Conservation (phyloP, 2,888 invertebrate genomes). For the Linnaemya vulpina region DNA sequence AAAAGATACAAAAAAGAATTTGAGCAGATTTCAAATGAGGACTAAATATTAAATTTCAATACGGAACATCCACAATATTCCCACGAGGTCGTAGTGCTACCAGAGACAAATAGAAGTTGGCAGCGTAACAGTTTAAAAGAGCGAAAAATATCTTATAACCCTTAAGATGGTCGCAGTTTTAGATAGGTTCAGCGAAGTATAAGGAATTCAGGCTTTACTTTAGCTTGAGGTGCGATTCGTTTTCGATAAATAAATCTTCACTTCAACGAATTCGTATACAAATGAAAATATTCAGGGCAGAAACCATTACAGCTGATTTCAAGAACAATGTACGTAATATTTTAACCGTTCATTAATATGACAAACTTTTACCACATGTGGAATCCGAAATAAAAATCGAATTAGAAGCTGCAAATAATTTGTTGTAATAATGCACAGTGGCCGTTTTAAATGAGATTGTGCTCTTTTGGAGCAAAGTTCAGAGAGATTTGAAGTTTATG, state of each 20-base stretch:
- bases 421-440: background rate
- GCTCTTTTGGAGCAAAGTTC: slow-evolving; percentile 5
- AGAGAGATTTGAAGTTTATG: background rate
- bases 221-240: background rate
- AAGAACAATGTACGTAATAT: background rate
- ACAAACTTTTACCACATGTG: slow-evolving; percentile 9
- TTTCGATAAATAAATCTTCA: slow-evolving; percentile 10
- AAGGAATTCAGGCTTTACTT: background rate
- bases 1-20: no score
- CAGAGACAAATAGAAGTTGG: no score
- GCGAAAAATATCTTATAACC: background rate
- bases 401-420: background rate
- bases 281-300: background rate
- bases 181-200: background rate
- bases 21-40: no score
- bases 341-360: background rate
- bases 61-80: no score
- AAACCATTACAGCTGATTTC: background rate
- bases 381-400: background rate
- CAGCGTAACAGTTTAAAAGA: no score
- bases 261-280: slow-evolving; percentile 1
- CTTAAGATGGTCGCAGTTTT: background rate
- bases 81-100: no score
- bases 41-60: no score
- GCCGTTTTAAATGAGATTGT: background rate